These are phyloP conservation scores for Drosophila siamana DNA, from an alignment of 2,888 invertebrate genomes.

Conservation along the genomic window DNA sequence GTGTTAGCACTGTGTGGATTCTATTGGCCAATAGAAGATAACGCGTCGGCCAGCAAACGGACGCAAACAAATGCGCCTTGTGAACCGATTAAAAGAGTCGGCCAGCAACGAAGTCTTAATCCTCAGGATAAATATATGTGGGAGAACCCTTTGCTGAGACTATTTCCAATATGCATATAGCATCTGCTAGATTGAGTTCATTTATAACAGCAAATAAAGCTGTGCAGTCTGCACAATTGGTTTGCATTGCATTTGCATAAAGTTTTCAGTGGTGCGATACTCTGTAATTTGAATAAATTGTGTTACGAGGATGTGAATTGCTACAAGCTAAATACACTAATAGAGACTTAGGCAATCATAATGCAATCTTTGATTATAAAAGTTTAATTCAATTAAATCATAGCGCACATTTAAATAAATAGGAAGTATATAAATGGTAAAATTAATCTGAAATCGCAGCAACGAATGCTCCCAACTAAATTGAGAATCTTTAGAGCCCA, in stretches of 20 bases:
- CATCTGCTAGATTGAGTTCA: background rate
- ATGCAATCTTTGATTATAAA: no score
- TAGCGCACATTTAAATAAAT: no score
- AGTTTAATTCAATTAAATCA: no score
- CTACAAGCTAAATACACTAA: no score
- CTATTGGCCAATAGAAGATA: conserved; percentile 28
- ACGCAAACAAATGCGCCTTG: conserved; percentile 31
- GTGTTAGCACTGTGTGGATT: background rate
- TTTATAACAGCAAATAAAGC: conserved; percentile 17
- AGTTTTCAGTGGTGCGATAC: background rate
- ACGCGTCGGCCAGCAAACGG: conserved; percentile 1
- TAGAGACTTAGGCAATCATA: no score
- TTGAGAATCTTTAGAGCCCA: background rate
- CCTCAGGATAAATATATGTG: conserved; percentile 29
- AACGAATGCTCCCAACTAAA: no score
- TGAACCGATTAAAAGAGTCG: conserved; percentile 10
- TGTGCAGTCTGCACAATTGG: background rate
- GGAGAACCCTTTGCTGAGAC: conserved; percentile 20
- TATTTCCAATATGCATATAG: conserved; percentile 10
- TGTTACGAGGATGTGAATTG: no score
- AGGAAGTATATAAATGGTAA: no score
- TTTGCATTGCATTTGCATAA: background rate
- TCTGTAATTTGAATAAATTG: no score
- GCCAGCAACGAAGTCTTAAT: conserved; percentile 38
- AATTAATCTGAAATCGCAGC: no score